Evolutionary conservation across 2,113 vertebrate genomes (phyloP).

Genomic region (Apeltes quadracus): DNA sequence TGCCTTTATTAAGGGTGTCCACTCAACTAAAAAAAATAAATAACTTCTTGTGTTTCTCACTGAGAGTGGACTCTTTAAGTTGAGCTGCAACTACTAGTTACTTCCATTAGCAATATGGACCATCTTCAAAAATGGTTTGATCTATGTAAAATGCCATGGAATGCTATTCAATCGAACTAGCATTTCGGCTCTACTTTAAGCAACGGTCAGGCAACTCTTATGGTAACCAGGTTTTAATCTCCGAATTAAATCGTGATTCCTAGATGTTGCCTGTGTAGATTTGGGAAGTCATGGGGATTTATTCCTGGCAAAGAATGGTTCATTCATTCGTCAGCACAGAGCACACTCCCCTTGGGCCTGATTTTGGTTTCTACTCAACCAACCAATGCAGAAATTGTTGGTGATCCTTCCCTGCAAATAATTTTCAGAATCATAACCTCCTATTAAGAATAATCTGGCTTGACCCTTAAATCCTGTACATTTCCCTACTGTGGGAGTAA

Average conservation of each 20-base stretch:
- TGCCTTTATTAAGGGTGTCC: constrained; percentile 35
- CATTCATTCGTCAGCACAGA: constrained; percentile 10
- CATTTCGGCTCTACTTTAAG: background rate
- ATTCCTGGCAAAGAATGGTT: constrained; percentile 15
- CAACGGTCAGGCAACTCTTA: background rate
- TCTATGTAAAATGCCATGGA: background rate
- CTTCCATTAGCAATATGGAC: background rate
- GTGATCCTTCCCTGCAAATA: background rate
- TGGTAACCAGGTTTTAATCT: background rate
- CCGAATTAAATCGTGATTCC: background rate
- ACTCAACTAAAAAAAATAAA: constrained; percentile 2
- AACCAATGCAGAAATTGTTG: background rate
- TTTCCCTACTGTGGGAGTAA: too few relatives aligned
- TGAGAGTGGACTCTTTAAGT: background rate
- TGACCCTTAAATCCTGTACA: background rate
- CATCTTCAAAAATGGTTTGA: background rate
- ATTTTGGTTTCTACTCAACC: constrained; percentile 15
- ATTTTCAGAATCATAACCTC: background rate
- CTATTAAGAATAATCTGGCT: background rate
- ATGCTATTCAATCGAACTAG: background rate
- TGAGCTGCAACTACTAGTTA: background rate
- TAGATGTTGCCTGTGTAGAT: background rate
- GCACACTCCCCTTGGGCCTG: background rate
- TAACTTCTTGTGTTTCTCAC: background rate
- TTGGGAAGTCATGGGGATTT: constrained; percentile 9